Evolutionary conservation across 2,113 vertebrate species (phyloP).

Genomic region (Galbula dea): DNA sequence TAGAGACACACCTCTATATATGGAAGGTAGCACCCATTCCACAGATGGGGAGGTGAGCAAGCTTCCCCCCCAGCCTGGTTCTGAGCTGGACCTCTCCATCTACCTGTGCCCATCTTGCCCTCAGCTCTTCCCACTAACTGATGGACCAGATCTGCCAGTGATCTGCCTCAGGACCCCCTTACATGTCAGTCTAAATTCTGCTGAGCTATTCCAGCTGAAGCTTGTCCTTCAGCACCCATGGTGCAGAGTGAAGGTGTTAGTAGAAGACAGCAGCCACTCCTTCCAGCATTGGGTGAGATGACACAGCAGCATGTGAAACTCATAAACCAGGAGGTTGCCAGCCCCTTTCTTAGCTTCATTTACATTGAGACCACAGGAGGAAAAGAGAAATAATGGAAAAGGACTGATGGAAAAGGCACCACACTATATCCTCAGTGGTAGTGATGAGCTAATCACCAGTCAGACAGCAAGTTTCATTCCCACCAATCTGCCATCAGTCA

Average conservation of each 20-base stretch:
- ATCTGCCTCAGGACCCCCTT: background rate
- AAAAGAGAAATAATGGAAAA: background rate
- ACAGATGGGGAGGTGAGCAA: fast-evolving
- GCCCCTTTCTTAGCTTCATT: background rate
- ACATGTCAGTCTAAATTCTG: background rate
- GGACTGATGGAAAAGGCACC: background rate
- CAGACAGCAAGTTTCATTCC: background rate
- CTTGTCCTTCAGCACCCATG: background rate
- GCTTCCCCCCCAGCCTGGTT: background rate
- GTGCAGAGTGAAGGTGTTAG: background rate
- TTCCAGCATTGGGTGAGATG: background rate
- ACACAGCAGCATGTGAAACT: background rate
- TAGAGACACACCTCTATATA: background rate
- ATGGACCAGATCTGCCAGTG: background rate
- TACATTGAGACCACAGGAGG: background rate
- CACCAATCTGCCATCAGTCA: background rate
- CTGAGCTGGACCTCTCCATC: background rate
- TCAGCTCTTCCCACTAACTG: background rate
- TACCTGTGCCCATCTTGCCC: background rate
- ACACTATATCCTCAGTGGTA: fast-evolving
- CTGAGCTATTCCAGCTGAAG: background rate
- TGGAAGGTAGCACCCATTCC: background rate
- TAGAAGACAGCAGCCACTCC: background rate
- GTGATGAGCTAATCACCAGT: background rate
- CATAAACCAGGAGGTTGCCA: background rate